A percentile compares a stretch with the other conserved stretches of the same genome.
Conservation (phyloP, 2,888 invertebrate genomes). For the Andrena dorsata region DNA sequence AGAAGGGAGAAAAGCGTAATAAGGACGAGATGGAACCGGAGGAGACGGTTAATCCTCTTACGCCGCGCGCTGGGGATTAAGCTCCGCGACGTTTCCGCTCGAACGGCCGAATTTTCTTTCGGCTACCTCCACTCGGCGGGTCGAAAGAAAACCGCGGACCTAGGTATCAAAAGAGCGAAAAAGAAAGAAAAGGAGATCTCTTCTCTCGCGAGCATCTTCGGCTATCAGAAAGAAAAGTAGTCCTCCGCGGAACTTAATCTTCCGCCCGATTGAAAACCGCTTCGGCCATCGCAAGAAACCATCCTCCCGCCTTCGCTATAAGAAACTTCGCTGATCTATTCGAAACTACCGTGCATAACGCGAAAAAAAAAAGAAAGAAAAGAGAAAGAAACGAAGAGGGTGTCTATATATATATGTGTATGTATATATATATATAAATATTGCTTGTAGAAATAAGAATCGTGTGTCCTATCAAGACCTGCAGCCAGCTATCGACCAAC, state of each 20-base stretch:
- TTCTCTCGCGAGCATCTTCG: not conserved
- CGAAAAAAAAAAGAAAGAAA: too few species aligned
- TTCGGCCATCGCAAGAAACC: constrained; percentile 51
- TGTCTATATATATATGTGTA: constrained; percentile 49
- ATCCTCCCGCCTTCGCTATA: constrained; percentile 35
- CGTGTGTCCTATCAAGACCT: constrained; percentile 91
- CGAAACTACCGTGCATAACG: not conserved
- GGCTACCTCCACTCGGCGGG: not conserved
- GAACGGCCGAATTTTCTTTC: constrained; percentile 16
- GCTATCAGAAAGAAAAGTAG: not conserved
- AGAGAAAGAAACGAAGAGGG: constrained; percentile 16
- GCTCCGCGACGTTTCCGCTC: constrained; percentile 52
- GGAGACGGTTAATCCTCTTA: constrained; percentile 73
- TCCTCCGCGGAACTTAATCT: constrained; percentile 62
- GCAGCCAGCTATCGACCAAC: constrained; percentile 90
- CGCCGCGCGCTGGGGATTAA: constrained; percentile 64
- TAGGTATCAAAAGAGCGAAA: too few species aligned
- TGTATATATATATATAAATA: constrained; percentile 69
- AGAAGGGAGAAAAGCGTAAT: constrained; percentile 50
- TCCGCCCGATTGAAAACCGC: constrained; percentile 34
- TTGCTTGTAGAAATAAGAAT: constrained; percentile 90
- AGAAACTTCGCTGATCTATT: too few species aligned
- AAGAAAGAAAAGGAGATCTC: too few species aligned
- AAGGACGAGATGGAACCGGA: constrained; percentile 52
- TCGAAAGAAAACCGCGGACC: not conserved